These are phyloP conservation scores for Eonycteris spelaea DNA, from an alignment of 2,113 vertebrate species.

Conservation along the genomic window DNA sequence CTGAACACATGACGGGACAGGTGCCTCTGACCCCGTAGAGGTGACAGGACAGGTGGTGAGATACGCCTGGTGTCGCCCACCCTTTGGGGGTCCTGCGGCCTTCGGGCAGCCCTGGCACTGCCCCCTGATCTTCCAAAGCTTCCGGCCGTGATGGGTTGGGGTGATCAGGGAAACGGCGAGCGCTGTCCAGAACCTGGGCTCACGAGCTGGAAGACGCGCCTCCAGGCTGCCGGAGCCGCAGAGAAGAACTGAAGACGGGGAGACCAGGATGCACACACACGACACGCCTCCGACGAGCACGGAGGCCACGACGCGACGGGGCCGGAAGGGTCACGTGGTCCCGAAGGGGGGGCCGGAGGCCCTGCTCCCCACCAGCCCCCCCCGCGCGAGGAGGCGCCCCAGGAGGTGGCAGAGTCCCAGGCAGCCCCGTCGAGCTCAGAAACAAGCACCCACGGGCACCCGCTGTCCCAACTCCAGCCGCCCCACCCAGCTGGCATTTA, in stretches of 20 bases:
- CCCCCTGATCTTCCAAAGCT: background rate
- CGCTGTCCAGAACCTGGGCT: background rate
- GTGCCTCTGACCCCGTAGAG: background rate
- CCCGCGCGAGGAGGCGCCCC: background rate
- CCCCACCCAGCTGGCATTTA: background rate
- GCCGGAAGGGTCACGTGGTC: conserved; percentile 32
- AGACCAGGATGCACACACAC: conserved; percentile 60
- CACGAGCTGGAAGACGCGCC: conserved; percentile 56
- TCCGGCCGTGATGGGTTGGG: background rate
- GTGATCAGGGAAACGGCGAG: conserved; percentile 23
- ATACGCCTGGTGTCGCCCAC: rapidly evolving
- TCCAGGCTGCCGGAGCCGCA: conserved; percentile 28
- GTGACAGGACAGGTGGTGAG: background rate
- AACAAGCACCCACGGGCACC: background rate
- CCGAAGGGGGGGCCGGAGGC: background rate
- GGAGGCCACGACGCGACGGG: background rate
- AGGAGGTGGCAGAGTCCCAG: background rate
- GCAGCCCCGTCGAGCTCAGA: background rate
- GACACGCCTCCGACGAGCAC: background rate
- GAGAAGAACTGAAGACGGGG: conserved; percentile 46
- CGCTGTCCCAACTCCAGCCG: background rate
- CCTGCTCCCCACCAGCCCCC: background rate
- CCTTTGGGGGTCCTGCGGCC: background rate
- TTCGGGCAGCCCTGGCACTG: background rate
- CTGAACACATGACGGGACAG: background rate